phyloP scores from a whole-genome alignment of 2,113 vertebrate genomes.

The Ondatra zibethicus region DNA sequence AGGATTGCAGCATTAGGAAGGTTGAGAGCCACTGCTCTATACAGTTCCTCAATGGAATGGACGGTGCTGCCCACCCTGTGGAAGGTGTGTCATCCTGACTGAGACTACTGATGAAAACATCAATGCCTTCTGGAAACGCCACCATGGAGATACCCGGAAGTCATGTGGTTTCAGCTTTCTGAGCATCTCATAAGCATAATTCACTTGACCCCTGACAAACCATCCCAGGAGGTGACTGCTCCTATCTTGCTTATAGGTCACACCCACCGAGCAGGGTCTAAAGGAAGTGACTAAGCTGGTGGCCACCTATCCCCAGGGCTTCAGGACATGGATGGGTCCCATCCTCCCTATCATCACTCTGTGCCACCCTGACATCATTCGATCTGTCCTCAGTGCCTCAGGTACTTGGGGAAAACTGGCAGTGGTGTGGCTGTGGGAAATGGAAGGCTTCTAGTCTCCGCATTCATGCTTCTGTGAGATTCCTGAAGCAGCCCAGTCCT shows the following conservation, averaged over 20 bases:
- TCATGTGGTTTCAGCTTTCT: neutral
- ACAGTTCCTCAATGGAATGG: neutral
- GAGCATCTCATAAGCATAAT: neutral
- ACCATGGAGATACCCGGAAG: neutral
- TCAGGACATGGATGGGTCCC: conserved; percentile 74
- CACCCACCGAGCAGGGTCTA: conserved; percentile 63
- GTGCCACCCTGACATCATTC: conserved; percentile 77
- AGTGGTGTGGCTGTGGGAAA: neutral
- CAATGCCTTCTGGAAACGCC: neutral
- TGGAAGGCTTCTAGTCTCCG: too few relatives aligned
- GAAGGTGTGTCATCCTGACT: neutral
- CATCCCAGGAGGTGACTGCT: neutral
- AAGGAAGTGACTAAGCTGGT: neutral
- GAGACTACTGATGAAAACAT: neutral
- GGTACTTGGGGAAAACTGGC: conserved; percentile 65
- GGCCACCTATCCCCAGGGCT: neutral
- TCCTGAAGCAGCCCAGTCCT: too few relatives aligned
- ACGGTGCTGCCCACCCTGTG: rapidly evolving
- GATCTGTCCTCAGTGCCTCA: conserved; percentile 71
- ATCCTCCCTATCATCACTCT: neutral
- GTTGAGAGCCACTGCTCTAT: neutral
- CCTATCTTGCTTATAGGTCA: conserved; percentile 33
- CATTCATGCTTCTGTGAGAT: neutral
- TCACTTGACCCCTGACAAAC: neutral
- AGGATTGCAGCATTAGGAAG: neutral